Conservation (phyloP, 2,797 vertebrate genomes). For the Pelobates cultripes region DNA sequence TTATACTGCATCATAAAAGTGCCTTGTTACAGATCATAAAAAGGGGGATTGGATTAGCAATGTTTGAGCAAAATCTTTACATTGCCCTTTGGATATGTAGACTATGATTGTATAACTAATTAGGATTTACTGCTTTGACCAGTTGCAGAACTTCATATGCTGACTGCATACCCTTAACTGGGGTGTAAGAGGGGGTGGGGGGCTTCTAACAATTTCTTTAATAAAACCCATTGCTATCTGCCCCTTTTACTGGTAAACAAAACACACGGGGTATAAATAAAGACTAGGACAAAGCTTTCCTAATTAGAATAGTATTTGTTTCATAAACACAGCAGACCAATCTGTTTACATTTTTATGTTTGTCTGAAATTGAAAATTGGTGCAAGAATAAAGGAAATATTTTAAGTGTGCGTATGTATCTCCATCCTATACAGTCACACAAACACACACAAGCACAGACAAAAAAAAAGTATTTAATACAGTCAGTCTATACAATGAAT, state of each 20-base stretch:
- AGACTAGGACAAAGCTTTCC: slow-evolving; percentile 33
- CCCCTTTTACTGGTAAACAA: slow-evolving; percentile 36
- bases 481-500: too few species aligned
- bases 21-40: slow-evolving; percentile 64
- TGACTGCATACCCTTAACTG: slow-evolving; percentile 4
- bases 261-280: slow-evolving; percentile 39
- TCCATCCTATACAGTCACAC: neutral
- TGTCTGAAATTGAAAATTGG: neutral
- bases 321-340: slow-evolving; percentile 17
- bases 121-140: slow-evolving; percentile 58
- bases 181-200: neutral
- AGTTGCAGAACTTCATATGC: slow-evolving; percentile 35
- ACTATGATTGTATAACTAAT: slow-evolving; percentile 54
- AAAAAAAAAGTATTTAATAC: too few species aligned
- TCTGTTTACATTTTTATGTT: neutral
- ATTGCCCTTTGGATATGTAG: slow-evolving; percentile 52
- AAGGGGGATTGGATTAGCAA: slow-evolving; percentile 62
- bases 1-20: slow-evolving; percentile 62
- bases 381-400: too few species aligned
- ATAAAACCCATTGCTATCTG: slow-evolving; percentile 11
- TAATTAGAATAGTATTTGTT: slow-evolving; percentile 44
- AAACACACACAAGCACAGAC: neutral
- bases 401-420: too few species aligned
- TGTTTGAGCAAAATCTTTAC: slow-evolving; percentile 54
- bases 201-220: slow-evolving; percentile 6